These are phyloP conservation scores for Tauraco erythrolophus DNA, from an alignment of 2,113 vertebrate species.

Conservation along the genomic window DNA sequence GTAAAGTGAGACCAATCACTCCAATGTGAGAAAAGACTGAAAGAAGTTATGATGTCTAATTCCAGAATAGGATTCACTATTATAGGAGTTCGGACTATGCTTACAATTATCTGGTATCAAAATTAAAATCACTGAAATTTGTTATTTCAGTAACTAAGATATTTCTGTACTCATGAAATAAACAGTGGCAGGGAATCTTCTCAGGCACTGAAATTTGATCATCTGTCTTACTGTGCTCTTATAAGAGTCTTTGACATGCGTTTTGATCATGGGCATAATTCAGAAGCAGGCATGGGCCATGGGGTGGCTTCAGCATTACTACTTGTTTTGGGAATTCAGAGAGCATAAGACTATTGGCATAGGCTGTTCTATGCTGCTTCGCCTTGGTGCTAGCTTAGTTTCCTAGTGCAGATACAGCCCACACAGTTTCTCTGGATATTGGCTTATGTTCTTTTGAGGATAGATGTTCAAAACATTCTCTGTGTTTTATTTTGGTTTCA, in stretches of 20 bases:
- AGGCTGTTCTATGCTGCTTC: background rate
- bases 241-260: background rate
- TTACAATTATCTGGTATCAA: background rate
- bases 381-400: background rate
- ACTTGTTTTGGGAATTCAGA: background rate
- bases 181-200: background rate
- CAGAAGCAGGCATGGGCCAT: background rate
- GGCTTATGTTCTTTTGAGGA: background rate
- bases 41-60: background rate
- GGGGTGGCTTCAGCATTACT: background rate
- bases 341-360: fast-evolving
- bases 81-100: background rate
- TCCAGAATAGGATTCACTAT: background rate
- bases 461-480: background rate
- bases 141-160: background rate
- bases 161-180: background rate
- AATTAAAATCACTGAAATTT: background rate
- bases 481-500: background rate
- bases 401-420: background rate
- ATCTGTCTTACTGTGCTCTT: background rate
- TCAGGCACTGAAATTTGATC: background rate
- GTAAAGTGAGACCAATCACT: background rate
- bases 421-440: background rate
- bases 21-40: background rate
- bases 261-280: background rate